phyloP scores from a whole-genome alignment of 1,140 invertebrate genomes.

The Leucophenga varia region DNA sequence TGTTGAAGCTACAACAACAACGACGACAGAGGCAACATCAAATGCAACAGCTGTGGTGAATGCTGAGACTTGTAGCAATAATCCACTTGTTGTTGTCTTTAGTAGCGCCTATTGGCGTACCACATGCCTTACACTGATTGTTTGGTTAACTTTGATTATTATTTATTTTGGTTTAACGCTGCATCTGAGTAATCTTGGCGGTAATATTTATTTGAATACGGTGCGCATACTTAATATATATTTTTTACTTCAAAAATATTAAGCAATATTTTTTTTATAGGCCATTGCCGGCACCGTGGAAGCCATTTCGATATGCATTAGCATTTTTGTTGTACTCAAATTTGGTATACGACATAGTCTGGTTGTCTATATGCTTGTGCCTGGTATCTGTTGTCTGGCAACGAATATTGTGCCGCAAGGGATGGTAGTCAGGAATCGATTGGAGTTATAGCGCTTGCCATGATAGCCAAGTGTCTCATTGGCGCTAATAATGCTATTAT shows the following conservation, averaged over 20 bases:
- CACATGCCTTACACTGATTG: constrained; percentile 65
- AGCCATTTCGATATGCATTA: constrained; percentile 67
- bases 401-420: constrained; percentile 59
- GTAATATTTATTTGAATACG: constrained; percentile 68
- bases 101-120: constrained; percentile 62
- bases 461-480: constrained; percentile 69
- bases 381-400: constrained; percentile 65
- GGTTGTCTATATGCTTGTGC: constrained; percentile 64
- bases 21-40: constrained; percentile 13
- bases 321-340: constrained; percentile 69
- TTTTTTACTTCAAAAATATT: neutral
- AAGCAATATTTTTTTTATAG: constrained; percentile 2
- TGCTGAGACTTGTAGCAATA: constrained; percentile 47
- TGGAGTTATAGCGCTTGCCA: constrained; percentile 60
- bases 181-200: constrained; percentile 67
- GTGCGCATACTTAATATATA: too few relatives aligned
- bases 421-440: constrained; percentile 57
- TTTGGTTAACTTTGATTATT: constrained; percentile 72
- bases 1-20: constrained; percentile 4
- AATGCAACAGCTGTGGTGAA: neutral
- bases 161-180: constrained; percentile 72
- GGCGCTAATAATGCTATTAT: constrained; percentile 71
- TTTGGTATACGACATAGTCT: constrained; percentile 67
- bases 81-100: constrained; percentile 64
- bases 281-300: constrained; percentile 67